Base-by-base conservation (phyloP, 2,113 vertebrate species). In the Cyphomyrus discorhynchus region DNA sequence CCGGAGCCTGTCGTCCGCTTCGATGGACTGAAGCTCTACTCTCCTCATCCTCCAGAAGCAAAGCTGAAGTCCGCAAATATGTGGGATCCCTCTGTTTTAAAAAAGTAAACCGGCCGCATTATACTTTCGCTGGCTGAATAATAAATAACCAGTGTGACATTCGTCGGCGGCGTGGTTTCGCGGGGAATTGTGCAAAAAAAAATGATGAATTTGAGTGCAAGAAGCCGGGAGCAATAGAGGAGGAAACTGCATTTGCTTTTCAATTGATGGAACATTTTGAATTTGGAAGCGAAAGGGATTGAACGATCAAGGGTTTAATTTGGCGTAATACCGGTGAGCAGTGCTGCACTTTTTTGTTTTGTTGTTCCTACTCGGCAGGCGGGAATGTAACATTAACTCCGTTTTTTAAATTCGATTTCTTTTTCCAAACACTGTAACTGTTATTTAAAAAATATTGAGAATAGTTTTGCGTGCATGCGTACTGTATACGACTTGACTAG, bases 11-110 rank as follows among this genome's bases (percentile, higher is more conserved):
- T 89, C 91, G 87, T 19, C 56, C 46, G 90, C 70, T 49, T 89
- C 80, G 58, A 87, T 86, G 83, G 80, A 89, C 53, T 50, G 70
- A 50, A 90, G 87, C 8, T 80, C 89, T 89, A 70, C 62, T 56
- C 52, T 90, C 86, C 17, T 46, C 42, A 74, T 31, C 86, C 84
- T 35, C 31, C 66, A 84, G 80, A 89, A 87, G 42, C 66, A 90
- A 89, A 91, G 42, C 24, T 53, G 66, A 85, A 91, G 74, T 88
- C 56, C 83, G 90, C 42, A 74, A 87, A 62, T 62, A 70, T 49
- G n/a, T 82, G 46, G 62, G 39, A 89, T 84, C n/a, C 1, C 45
- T 62, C n/a, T 35, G 11, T 58, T 89, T 58, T 19, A 27, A 77
- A 77, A 11, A 86, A 21, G 74, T 31, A 42, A 77, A 45, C 50